A percentile compares a stretch with the other conserved stretches of the same genome.
Conservation (phyloP, 2,797 vertebrate genomes). For the Bovichtus diacanthus region DNA sequence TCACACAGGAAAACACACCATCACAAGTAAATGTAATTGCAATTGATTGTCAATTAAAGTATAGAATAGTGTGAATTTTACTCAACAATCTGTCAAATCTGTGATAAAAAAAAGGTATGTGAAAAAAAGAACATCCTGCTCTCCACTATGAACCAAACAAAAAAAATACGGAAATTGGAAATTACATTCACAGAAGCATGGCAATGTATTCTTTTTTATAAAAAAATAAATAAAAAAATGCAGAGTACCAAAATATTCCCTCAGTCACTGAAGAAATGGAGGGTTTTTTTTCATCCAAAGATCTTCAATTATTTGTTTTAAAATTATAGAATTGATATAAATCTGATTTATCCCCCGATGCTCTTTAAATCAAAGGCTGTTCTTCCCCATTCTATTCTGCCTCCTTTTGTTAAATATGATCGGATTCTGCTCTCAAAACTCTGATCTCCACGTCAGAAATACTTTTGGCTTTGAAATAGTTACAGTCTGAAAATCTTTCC, state of each 20-base stretch:
- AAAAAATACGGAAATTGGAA: not conserved
- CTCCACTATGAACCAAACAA: not conserved
- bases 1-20: slow-evolving; percentile 16
- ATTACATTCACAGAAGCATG: not conserved
- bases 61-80: not conserved
- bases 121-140: not conserved
- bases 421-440: not conserved
- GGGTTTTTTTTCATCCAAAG: not conserved
- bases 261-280: not conserved
- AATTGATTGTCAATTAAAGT: not conserved
- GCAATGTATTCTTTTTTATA: not conserved
- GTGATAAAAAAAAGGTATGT: slow-evolving; percentile 5
- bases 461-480: not conserved
- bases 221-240: not conserved
- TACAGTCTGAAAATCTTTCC: not conserved
- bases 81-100: not conserved
- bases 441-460: not conserved
- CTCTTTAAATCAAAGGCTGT: not conserved
- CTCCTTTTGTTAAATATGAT: not conserved
- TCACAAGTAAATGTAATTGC: not conserved
- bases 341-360: not conserved
- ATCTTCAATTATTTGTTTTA: not conserved
- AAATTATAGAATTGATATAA: not conserved
- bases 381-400: not conserved
- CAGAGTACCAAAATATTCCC: not conserved